Evolutionary conservation across 2,797 vertebrate species (phyloP).

Genomic region (Brachymystax lenok): DNA sequence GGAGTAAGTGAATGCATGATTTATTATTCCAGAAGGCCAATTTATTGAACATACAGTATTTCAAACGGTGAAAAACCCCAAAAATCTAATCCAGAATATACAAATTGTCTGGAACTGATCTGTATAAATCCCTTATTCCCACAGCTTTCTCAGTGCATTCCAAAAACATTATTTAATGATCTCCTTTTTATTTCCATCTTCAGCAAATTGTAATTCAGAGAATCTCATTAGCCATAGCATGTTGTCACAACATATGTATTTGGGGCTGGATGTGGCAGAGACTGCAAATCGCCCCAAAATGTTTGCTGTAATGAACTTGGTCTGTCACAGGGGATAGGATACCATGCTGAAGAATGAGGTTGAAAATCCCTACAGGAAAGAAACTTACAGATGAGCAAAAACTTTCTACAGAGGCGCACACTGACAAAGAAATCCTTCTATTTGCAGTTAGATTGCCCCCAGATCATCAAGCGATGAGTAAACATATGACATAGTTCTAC

Average conservation of each 20-base stretch:
- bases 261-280: neutral
- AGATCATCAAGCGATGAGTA: constrained; percentile 1
- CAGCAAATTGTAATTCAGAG: constrained; percentile 11
- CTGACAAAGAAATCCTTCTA: neutral
- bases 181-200: constrained; percentile 17
- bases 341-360: too few species aligned
- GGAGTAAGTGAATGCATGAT: neutral
- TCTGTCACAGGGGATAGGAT: neutral
- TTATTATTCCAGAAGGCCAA: neutral
- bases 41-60: neutral
- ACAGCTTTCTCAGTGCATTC: neutral
- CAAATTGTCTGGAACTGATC: neutral
- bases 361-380: neutral
- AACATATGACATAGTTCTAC: neutral
- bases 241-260: constrained; percentile 11
- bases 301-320: neutral
- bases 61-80: neutral
- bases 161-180: constrained; percentile 14
- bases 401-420: neutral
- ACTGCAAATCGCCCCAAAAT: constrained; percentile 18
- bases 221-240: constrained; percentile 12
- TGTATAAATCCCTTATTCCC: neutral
- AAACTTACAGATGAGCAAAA: neutral
- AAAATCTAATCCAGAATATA: neutral
- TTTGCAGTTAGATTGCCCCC: neutral